Evolutionary conservation across 92 coral and sea anemone genomes (phyloP), one percentile per base, ranked within the genome.

Genomic region (Chrysogorgia sp.): DNA sequence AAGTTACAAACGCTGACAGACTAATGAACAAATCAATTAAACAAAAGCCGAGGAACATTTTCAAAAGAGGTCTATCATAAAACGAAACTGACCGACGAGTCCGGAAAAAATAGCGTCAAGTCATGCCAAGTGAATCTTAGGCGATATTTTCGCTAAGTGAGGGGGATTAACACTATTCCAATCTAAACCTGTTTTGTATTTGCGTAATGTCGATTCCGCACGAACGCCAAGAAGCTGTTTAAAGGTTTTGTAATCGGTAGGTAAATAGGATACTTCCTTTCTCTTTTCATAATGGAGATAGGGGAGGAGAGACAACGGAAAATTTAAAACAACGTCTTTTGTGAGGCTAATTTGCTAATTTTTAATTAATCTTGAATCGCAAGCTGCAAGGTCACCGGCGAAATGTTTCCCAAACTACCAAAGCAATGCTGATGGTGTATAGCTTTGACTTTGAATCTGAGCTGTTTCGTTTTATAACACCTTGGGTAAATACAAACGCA

Each of bases 251-350:
- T 48, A 48, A 69, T 69, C 76, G 60, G 21, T 49, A 69, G 30
- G 34, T 49, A 45, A 69, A 69, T 48, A 69, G 19, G 40, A 48
- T 45, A 19, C 43, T 67, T 67, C 74, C 76, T 69, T 69, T 69
- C 76, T 59, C 59, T 45, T 69, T 47, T 24, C 76, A n/a, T 45
- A 40, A 34, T 34, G 29, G 2, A 55, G 3, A 45, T 23, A n/a
- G 19, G 48, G 12, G 72, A 37, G 72, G 72, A 65, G 53, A 31
- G 32, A 4, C 48, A n/a, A 21, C 72, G 37, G 40, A 10, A 20
- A 19, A 40, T 55, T 26, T 26, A 67, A 17, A 24, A 20, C 6
- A 47, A 45, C 59, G 53, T 12, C 53, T 48, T 47, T 69, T 69
- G 59, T 69, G n/a, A 25, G 40, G 41, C 58, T 49, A 69, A 69